Conservation (phyloP, 2,797 vertebrate species). For the Mus caroli region DNA sequence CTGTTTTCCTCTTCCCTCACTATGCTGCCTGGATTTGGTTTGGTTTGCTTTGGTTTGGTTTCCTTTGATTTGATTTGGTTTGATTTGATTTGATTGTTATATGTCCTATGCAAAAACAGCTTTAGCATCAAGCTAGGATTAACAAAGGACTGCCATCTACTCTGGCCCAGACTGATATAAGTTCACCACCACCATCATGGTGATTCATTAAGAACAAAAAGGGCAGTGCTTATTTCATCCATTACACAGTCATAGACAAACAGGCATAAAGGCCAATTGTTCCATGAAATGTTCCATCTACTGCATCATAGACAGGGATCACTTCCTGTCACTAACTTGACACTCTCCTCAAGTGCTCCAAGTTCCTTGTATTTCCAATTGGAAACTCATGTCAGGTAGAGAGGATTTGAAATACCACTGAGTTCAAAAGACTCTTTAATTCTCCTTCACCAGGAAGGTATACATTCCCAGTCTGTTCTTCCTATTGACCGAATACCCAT, state of each 20-base stretch:
- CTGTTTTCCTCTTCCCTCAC: neutral
- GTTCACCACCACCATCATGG: neutral
- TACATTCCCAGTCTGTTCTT: neutral
- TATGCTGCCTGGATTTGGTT: neutral
- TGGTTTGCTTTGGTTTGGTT: neutral
- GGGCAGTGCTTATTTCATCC: neutral
- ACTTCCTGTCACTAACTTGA: neutral
- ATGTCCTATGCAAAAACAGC: neutral
- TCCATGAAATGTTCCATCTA: neutral
- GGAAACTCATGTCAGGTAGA: neutral
- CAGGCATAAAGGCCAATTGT: neutral
- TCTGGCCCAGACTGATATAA: neutral
- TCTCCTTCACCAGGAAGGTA: neutral
- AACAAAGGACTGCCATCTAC: neutral
- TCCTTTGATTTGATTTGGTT: neutral
- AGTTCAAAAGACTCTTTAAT: neutral
- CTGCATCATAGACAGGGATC: neutral
- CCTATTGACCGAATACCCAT: neutral
- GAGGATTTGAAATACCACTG: neutral
- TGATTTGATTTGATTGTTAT: neutral
- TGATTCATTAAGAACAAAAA: neutral
- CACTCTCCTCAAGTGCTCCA: neutral
- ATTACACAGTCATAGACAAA: conserved; percentile 9
- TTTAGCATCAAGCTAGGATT: neutral
- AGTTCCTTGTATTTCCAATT: neutral